Evolutionary conservation across 2,888 invertebrate species (phyloP).

Genomic region (Dasysyrphus albostriatus): DNA sequence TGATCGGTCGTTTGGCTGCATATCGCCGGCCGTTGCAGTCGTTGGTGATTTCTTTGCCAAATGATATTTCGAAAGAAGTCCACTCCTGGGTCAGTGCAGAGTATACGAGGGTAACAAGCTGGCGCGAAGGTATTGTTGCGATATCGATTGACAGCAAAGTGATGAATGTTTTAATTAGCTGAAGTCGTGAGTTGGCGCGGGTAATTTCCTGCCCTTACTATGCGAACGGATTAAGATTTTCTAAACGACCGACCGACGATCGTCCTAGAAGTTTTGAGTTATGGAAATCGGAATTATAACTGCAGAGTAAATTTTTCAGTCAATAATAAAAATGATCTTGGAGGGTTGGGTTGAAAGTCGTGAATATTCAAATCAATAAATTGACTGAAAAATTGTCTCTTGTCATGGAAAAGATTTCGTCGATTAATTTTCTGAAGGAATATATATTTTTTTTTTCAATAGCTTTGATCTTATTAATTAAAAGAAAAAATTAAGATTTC

Average conservation of each 20-base stretch:
- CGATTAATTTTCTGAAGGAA: not conserved
- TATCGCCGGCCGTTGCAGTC: not conserved
- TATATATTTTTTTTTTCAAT: not conserved
- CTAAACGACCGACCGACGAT: slow-evolving; percentile 7
- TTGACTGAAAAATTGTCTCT: not conserved
- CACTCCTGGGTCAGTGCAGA: slow-evolving; percentile 12
- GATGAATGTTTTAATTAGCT: slow-evolving; percentile 73
- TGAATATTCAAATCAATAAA: not conserved
- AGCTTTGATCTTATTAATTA: not conserved
- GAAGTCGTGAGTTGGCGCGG: slow-evolving; percentile 60
- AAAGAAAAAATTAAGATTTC: too few relatives aligned
- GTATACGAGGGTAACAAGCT: not conserved
- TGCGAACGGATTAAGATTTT: slow-evolving; percentile 36
- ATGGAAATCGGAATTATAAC: slow-evolving; percentile 32
- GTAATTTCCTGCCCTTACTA: slow-evolving; percentile 28
- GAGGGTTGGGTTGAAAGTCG: not conserved
- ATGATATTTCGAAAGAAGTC: slow-evolving; percentile 65
- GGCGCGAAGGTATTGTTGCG: slow-evolving; percentile 45
- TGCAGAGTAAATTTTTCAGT: not conserved
- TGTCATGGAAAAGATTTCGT: not conserved
- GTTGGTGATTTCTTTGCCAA: slow-evolving; percentile 6
- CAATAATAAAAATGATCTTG: not conserved
- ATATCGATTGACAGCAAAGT: slow-evolving; percentile 63
- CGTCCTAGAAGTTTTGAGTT: slow-evolving; percentile 38
- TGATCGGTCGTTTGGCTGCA: not conserved